Percentiles rank a stretch among this genome's conserved stretches.
phyloP scores from a whole-genome alignment of 2,797 vertebrate species.

The Cryptoblepharus egeriae region DNA sequence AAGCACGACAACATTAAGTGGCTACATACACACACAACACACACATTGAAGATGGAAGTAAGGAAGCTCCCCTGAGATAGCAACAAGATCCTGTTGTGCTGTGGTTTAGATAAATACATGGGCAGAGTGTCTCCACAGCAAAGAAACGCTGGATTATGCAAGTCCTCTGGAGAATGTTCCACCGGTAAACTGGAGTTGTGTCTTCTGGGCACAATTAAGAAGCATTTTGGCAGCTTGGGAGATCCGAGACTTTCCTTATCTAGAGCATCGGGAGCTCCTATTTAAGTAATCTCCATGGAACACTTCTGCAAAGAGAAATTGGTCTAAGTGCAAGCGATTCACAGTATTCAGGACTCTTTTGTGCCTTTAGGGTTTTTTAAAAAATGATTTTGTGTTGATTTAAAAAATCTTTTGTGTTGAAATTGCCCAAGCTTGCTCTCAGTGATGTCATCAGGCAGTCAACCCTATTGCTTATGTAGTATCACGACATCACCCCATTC shows the following conservation, averaged over 20 bases:
- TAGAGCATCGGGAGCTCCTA: background rate
- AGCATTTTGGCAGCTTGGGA: background rate
- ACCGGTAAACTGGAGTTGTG: background rate
- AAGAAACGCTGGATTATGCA: background rate
- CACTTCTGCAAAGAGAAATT: background rate
- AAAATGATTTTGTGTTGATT: too few species aligned
- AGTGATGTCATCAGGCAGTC: background rate
- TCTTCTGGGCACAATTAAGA: conserved; percentile 2
- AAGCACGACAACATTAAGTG: background rate
- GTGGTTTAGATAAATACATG: background rate
- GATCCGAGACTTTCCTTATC: background rate
- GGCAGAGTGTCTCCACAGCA: background rate
- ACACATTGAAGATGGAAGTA: too few species aligned
- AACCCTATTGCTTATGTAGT: background rate
- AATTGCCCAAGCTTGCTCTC: background rate
- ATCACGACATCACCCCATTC: background rate
- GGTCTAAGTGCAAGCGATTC: background rate
- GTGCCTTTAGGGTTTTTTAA: background rate
- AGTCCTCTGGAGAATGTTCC: background rate
- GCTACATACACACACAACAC: background rate
- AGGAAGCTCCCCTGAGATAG: background rate
- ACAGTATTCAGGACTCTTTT: background rate
- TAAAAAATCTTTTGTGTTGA: too few species aligned
- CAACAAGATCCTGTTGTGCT: too few species aligned
- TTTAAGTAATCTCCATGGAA: background rate